phyloP scores from a whole-genome alignment of 2,797 vertebrate species.

The Periparus ater region DNA sequence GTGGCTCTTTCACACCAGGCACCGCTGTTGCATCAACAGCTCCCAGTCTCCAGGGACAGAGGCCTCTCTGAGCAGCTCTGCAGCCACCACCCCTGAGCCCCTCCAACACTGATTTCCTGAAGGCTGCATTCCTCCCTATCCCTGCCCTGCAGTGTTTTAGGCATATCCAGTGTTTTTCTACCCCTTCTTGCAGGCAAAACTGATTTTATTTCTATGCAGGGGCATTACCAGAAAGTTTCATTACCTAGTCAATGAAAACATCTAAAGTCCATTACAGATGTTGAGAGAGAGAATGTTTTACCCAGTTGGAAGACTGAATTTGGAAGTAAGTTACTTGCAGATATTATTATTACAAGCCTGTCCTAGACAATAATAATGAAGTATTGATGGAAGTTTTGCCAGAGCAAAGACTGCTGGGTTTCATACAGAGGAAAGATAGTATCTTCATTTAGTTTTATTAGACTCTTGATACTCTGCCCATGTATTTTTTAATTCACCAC shows the following conservation, averaged over 20 bases:
- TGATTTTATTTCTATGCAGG: not conserved
- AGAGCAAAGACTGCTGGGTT: constrained; percentile 57
- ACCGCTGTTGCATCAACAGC: not conserved
- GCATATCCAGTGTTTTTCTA: not conserved
- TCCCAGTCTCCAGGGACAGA: not conserved
- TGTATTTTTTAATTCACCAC: constrained; percentile 68
- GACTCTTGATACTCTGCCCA: constrained; percentile 58
- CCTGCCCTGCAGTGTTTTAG: not conserved
- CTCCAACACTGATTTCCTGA: not conserved
- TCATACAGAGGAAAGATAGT: constrained; percentile 37
- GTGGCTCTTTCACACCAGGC: not conserved
- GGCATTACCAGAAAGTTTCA: not conserved
- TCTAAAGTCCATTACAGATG: not conserved
- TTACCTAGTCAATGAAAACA: not conserved
- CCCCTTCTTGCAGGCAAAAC: not conserved
- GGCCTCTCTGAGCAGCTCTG: not conserved
- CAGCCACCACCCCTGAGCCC: not conserved
- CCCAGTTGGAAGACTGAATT: constrained; percentile 23
- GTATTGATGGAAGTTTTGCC: constrained; percentile 47
- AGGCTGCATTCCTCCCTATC: not conserved
- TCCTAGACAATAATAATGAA: constrained; percentile 58
- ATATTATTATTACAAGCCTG: constrained; percentile 33
- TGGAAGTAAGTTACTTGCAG: constrained; percentile 41
- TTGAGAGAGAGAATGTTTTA: not conserved
- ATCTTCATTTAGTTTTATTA: constrained; percentile 68